Percentiles rank a stretch among this genome's conserved stretches.
Conservation (phyloP, 1,140 invertebrate genomes). For the Anadara kagoshimensis region DNA sequence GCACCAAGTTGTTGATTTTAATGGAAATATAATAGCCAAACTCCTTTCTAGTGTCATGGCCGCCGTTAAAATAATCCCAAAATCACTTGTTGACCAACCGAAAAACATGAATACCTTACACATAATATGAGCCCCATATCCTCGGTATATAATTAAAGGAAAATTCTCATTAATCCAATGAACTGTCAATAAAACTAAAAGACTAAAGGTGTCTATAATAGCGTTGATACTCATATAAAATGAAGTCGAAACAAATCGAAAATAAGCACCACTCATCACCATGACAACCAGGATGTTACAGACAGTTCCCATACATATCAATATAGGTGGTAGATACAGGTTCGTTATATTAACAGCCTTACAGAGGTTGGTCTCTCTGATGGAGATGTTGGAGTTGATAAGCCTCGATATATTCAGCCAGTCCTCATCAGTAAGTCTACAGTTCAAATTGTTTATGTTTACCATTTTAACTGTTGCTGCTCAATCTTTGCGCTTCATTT, state of each 20-base stretch:
- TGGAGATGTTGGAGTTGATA: too few species aligned
- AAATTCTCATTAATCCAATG: conserved; percentile 65
- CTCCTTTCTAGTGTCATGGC: conserved; percentile 64
- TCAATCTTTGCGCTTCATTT: too few species aligned
- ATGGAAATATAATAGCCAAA: conserved; percentile 56
- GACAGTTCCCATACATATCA: conserved; percentile 50
- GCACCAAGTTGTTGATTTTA: conserved; percentile 50
- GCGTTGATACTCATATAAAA: conserved; percentile 61
- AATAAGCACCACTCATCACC: conserved; percentile 57
- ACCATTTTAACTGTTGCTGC: too few species aligned
- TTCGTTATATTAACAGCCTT: conserved; percentile 3
- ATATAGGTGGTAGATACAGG: conserved; percentile 56
- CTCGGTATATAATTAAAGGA: conserved; percentile 46
- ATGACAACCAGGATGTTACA: conserved; percentile 58
- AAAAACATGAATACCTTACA: conserved; percentile 61
- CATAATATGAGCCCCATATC: conserved; percentile 46
- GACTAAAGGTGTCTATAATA: conserved; percentile 51
- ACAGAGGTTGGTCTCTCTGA: too few species aligned
- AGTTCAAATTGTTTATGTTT: too few species aligned
- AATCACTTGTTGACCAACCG: conserved; percentile 61
- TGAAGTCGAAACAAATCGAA: conserved; percentile 61
- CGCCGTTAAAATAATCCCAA: conserved; percentile 61
- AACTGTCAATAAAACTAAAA: conserved; percentile 51
- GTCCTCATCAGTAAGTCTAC: too few species aligned
- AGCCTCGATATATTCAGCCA: too few species aligned